Evolutionary conservation across 2,888 invertebrate species (phyloP).

Genomic region (Terebella lapidaria): DNA sequence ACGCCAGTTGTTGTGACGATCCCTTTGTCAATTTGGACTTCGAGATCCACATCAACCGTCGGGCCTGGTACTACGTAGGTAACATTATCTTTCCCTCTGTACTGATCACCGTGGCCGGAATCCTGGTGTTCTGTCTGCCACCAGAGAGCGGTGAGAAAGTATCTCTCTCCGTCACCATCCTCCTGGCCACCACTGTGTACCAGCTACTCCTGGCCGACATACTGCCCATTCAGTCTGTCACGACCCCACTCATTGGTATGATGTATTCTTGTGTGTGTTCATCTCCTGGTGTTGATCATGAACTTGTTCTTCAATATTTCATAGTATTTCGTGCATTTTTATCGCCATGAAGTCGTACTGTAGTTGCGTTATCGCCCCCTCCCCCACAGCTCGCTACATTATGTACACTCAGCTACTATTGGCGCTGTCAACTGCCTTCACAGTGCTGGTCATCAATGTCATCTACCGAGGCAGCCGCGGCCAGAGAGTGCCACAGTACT

Average conservation of each 20-base stretch:
- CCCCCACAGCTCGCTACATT: neutral
- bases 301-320: no score
- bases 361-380: no score
- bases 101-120: neutral
- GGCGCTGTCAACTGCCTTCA: neutral
- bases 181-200: conserved; percentile 5
- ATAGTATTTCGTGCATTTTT: no score
- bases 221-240: conserved; percentile 3
- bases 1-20: neutral
- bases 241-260: conserved; percentile 4
- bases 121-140: conserved; percentile 2
- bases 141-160: conserved; percentile 8
- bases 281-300: no score
- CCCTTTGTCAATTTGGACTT: conserved; percentile 2
- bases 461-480: neutral
- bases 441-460: neutral
- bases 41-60: neutral
- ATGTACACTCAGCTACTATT: neutral
- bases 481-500: neutral
- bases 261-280: no score
- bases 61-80: conserved; percentile 1
- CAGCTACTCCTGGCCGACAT: conserved; percentile 1
- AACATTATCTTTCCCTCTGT: conserved; percentile 3
- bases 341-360: no score
- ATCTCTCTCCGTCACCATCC: conserved; percentile 6